Evolutionary conservation across 1,140 invertebrate genomes (phyloP).

Genomic region (Lamellibrachia luymesi): DNA sequence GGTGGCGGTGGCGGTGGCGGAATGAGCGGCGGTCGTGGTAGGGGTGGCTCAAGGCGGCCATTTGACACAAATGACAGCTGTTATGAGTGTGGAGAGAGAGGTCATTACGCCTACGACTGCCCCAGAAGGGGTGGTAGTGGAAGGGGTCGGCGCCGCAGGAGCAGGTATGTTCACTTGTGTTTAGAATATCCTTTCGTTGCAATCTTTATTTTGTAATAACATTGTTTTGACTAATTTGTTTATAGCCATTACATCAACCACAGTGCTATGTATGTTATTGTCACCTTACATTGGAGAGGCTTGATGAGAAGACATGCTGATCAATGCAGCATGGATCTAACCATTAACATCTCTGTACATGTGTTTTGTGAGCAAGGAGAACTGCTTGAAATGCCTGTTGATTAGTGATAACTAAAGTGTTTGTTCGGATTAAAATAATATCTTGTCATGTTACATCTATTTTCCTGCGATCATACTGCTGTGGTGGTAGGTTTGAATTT

Average conservation of each 20-base stretch:
- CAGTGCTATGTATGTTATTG: background rate
- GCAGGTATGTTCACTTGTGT: slow-evolving; percentile 4
- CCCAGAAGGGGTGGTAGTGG: slow-evolving; percentile 14
- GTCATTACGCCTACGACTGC: slow-evolving; percentile 89
- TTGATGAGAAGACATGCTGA: background rate
- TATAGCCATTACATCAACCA: background rate
- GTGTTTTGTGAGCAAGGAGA: background rate
- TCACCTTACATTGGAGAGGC: background rate
- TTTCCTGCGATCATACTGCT: background rate
- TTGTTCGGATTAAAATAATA: background rate
- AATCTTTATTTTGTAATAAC: background rate
- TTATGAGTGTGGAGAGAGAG: slow-evolving; percentile 87
- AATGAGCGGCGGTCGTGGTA: background rate
- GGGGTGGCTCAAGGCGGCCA: slow-evolving; percentile 60
- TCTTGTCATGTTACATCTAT: background rate
- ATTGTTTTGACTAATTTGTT: background rate
- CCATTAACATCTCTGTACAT: background rate
- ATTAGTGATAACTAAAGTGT: background rate
- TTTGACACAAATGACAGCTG: slow-evolving; percentile 83
- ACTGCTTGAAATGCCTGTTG: background rate
- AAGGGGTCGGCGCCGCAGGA: slow-evolving; percentile 19
- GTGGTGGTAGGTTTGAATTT: background rate
- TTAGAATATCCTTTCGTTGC: background rate
- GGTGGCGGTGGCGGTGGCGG: background rate
- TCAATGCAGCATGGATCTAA: background rate